Percentiles rank a stretch among this genome's conserved stretches.
These are phyloP conservation scores for Molanna angustata DNA, from an alignment of 2,888 invertebrate species.

Conservation along the genomic window DNA sequence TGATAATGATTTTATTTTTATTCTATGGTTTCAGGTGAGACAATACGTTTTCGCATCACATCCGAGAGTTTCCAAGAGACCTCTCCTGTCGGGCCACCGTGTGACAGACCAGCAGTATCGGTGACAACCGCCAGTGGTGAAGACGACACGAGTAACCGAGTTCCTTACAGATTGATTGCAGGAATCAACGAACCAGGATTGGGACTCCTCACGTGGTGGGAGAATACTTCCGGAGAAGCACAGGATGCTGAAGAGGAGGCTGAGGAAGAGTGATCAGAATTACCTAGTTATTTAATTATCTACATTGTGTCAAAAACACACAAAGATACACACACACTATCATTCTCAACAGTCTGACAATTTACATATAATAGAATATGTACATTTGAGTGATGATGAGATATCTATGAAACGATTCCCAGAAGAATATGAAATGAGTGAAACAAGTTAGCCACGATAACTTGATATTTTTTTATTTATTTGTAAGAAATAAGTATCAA, in stretches of 20 bases:
- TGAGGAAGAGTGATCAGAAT: too few relatives aligned
- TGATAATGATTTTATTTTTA: neutral
- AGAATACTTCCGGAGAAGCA: slow-evolving; percentile 43
- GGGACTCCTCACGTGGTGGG: slow-evolving; percentile 90
- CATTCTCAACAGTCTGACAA: too few relatives aligned
- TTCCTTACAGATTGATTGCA: slow-evolving; percentile 54
- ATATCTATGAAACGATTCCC: too few relatives aligned
- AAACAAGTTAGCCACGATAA: too few relatives aligned
- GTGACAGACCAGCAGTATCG: slow-evolving; percentile 42
- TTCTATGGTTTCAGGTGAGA: slow-evolving; percentile 57
- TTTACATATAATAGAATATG: too few relatives aligned
- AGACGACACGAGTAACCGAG: slow-evolving; percentile 33
- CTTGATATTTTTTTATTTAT: too few relatives aligned
- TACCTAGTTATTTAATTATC: too few relatives aligned
- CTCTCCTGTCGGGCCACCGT: slow-evolving; percentile 71
- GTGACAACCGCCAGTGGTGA: slow-evolving; percentile 36
- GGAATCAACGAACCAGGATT: slow-evolving; percentile 92
- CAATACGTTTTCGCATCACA: slow-evolving; percentile 83
- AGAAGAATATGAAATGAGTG: too few relatives aligned
- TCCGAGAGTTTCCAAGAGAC: slow-evolving; percentile 89
- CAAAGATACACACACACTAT: too few relatives aligned
- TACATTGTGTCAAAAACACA: too few relatives aligned
- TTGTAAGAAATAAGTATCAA: too few relatives aligned
- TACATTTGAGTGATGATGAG: too few relatives aligned
- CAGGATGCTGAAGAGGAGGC: slow-evolving; percentile 38